A percentile compares a stretch with the other conserved stretches of the same genome.
These are phyloP conservation scores for Chrysochloris asiatica DNA, from an alignment of 2,113 vertebrate species.

Conservation along the genomic window DNA sequence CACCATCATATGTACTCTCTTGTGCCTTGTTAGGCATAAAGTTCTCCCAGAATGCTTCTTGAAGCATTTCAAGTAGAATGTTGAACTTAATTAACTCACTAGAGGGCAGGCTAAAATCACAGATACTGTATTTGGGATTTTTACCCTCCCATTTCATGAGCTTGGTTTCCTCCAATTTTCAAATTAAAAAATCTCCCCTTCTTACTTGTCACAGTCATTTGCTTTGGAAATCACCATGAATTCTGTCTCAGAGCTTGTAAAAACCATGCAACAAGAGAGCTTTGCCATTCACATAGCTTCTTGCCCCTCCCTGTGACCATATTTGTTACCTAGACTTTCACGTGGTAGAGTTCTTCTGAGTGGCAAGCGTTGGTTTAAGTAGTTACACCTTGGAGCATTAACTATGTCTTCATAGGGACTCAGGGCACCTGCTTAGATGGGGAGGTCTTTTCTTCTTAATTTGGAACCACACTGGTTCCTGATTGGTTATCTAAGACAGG, in stretches of 20 bases:
- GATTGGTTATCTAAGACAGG: not conserved
- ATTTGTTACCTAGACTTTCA: not conserved
- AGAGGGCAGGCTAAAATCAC: constrained; percentile 67
- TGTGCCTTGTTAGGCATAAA: not conserved
- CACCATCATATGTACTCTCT: too few relatives aligned
- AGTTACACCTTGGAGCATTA: not conserved
- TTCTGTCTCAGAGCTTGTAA: not conserved
- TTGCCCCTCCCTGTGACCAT: not conserved
- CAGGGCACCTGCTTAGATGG: not conserved
- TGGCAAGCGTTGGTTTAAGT: not conserved
- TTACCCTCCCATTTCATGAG: not conserved
- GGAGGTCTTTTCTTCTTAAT: not conserved
- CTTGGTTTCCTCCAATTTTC: not conserved
- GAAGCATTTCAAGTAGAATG: not conserved
- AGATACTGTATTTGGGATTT: not conserved
- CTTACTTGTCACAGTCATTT: not conserved
- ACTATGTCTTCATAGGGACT: not conserved
- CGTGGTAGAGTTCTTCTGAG: not conserved
- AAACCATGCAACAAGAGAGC: not conserved
- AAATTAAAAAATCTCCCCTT: not conserved
- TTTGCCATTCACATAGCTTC: not conserved
- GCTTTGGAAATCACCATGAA: not conserved
- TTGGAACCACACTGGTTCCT: not conserved
- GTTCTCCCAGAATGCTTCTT: not conserved
- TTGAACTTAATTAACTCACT: constrained; percentile 11